phyloP scores from a whole-genome alignment of 2,888 invertebrate species.

The Eulithis prunata region DNA sequence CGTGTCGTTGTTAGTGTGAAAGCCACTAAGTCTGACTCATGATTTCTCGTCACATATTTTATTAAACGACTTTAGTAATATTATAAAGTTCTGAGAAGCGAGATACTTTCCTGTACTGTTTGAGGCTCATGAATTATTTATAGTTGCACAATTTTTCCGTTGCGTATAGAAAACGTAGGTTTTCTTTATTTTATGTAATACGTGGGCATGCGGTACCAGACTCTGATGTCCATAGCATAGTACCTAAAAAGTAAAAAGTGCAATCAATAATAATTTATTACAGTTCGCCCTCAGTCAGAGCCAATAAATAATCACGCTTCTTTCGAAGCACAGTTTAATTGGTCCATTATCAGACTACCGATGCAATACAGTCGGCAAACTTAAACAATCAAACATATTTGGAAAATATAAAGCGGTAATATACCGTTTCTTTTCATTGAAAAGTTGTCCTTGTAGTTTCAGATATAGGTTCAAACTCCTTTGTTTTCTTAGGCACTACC shows the following conservation, averaged over 20 bases:
- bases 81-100: conserved; percentile 56
- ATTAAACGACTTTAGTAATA: conserved; percentile 52
- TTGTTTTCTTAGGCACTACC: no score
- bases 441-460: no score
- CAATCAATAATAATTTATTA: not conserved
- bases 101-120: conserved; percentile 56
- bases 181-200: conserved; percentile 60
- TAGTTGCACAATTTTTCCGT: conserved; percentile 59
- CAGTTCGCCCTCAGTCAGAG: no score
- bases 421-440: no score
- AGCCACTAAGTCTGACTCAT: conserved; percentile 47
- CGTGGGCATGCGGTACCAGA: not conserved
- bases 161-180: conserved; percentile 57
- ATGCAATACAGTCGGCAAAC: no score
- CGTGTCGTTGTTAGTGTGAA: no score
- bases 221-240: conserved; percentile 1
- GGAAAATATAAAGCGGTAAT: no score
- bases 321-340: no score
- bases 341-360: no score
- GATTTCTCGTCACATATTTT: conserved; percentile 49
- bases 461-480: no score
- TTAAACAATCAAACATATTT: no score
- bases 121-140: conserved; percentile 43
- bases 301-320: not conserved
- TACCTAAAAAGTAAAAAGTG: not conserved